Base-by-base conservation (phyloP, 2,888 invertebrate genomes). In the Eurytoma adleriae region DNA sequence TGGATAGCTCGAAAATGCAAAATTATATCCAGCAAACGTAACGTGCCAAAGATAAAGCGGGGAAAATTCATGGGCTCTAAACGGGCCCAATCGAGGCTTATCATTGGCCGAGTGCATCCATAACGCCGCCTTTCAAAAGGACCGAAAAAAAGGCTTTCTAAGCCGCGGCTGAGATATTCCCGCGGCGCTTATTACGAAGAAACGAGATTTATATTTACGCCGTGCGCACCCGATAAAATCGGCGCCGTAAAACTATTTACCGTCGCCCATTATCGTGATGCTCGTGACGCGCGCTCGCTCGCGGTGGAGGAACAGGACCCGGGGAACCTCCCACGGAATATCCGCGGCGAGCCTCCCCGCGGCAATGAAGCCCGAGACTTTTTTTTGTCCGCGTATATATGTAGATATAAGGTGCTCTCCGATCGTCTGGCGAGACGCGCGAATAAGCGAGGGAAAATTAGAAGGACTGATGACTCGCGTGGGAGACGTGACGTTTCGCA, bases 281-380 rank as follows among this genome's bases (percentile, higher is more conserved):
- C 71, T 79, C 74, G 75, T 74, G 79, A 75, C 79, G 56, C 67
- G 30, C 71, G 50, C 27, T 16, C 5, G 27, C 30, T 59, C 18
- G 56, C 30, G 62, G n/a, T 3, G 30, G 5, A 78, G 64, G 69
- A 79, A 70, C 64, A 79, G 40, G 83, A 83, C 83, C 83, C 83
- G 48, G 69, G 73, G 84, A 85, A 84, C 86, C 87, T 87, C 88
- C 86, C 86, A 86, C 86, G 87, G 85, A 84, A 86, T 84, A 80
- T 78, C 77, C 82, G 83, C 76, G 83, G 84, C 79, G 83, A 66
- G 66, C 18, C 18, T 40, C 76, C 71, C 57, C 13, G 20, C 40
- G 48, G 76, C 67, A 52, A 50, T 70, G 40, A 59, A 30, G 64
- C 64, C 12, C 64, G 18, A 18, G 59, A 40, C 40, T 40, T 40